Conservation (phyloP, 2,113 vertebrate species). For the Thalassoma bifasciatum region DNA sequence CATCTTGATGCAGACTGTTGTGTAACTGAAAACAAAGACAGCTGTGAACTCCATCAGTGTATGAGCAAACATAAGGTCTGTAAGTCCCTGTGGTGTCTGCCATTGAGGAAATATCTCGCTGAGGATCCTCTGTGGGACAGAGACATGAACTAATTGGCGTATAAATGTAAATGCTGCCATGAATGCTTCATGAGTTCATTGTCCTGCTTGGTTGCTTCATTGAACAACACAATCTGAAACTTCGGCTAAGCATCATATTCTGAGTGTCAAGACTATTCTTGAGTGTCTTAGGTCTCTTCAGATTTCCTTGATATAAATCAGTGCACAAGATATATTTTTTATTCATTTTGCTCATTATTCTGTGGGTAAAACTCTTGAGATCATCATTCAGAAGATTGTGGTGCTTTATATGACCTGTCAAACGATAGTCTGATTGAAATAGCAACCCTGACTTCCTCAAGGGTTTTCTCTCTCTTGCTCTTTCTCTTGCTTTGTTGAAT, state of each 20-base stretch:
- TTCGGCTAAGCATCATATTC: accelerated
- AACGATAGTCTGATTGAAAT: slow-evolving; percentile 46
- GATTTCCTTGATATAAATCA: background rate
- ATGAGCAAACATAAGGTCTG: background rate
- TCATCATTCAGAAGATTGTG: background rate
- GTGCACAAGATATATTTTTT: too few species aligned
- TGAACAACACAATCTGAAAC: background rate
- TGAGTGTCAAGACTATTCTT: background rate
- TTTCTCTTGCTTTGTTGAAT: slow-evolving; percentile 18
- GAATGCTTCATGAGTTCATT: slow-evolving; percentile 47
- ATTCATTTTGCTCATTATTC: background rate
- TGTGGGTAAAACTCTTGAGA: background rate
- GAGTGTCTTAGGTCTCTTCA: background rate
- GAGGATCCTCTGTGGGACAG: slow-evolving; percentile 10
- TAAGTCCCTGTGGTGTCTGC: slow-evolving; percentile 7
- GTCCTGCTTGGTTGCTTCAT: background rate
- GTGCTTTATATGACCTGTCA: slow-evolving; percentile 14
- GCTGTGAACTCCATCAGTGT: slow-evolving; percentile 1
- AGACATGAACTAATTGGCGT: slow-evolving; percentile 17
- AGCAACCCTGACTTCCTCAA: slow-evolving; percentile 17
- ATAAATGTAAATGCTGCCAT: slow-evolving; percentile 17
- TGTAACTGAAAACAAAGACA: slow-evolving; percentile 8
- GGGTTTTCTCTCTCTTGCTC: background rate
- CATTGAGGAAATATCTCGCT: slow-evolving; percentile 17
- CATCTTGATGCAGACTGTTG: background rate